Conservation (phyloP, 2,888 invertebrate species). For the Scaptomyza parva region DNA sequence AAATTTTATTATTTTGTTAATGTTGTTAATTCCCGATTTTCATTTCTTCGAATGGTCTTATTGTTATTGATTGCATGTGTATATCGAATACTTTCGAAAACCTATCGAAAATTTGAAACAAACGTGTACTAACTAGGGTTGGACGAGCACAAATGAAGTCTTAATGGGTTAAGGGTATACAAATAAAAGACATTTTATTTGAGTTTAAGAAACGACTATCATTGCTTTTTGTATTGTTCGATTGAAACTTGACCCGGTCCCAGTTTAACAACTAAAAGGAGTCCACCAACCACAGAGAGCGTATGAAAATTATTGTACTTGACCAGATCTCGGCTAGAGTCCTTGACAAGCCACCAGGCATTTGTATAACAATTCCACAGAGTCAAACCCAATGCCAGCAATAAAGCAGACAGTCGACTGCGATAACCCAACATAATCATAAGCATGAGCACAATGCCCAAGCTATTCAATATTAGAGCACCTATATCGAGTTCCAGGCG, state of each 20-base stretch:
- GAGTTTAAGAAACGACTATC: constrained; percentile 10
- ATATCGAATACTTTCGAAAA: too few species aligned
- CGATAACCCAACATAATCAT: constrained; percentile 46
- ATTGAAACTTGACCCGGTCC: constrained; percentile 43
- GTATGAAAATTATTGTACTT: constrained; percentile 48
- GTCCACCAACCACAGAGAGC: constrained; percentile 46
- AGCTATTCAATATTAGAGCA: constrained; percentile 12
- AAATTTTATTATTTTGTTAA: too few species aligned
- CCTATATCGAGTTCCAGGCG: constrained; percentile 6
- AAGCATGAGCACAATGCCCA: constrained; percentile 31
- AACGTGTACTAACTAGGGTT: too few species aligned
- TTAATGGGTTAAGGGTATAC: too few species aligned
- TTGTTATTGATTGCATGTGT: too few species aligned
- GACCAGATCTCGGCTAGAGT: constrained; percentile 7
- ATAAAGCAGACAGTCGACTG: constrained; percentile 32
- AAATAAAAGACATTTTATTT: too few species aligned
- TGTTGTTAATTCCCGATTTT: too few species aligned
- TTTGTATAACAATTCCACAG: constrained; percentile 38
- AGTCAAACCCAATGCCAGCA: constrained; percentile 22
- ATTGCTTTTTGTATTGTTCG: constrained; percentile 48
- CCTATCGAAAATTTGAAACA: too few species aligned
- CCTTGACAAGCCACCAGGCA: constrained; percentile 31
- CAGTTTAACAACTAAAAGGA: constrained; percentile 43
- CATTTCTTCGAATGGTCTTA: too few species aligned
- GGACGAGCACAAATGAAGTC: too few species aligned